phyloP scores from a whole-genome alignment of 2,113 vertebrate species.

The Paralichthys olivaceus region DNA sequence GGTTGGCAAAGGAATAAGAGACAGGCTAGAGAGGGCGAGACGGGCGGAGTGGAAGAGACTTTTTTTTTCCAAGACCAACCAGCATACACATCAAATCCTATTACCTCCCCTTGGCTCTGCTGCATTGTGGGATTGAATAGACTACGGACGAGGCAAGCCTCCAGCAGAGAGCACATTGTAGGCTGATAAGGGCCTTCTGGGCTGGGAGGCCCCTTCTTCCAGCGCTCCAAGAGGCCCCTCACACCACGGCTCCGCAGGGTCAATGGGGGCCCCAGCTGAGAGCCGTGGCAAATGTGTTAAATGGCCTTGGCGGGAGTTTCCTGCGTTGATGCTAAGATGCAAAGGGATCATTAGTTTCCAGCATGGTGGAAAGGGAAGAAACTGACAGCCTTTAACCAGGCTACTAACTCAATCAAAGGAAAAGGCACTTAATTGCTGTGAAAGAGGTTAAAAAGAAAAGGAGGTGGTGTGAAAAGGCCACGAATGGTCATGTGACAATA shows the following conservation, averaged over 20 bases:
- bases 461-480: slow-evolving; percentile 59
- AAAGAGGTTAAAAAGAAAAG: slow-evolving; percentile 69
- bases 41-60: slow-evolving; percentile 42
- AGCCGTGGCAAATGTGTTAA: slow-evolving; percentile 79
- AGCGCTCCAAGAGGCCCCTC: slow-evolving; percentile 74
- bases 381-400: slow-evolving; percentile 82
- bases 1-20: slow-evolving; percentile 60
- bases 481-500: slow-evolving; percentile 51
- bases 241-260: slow-evolving; percentile 76
- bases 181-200: slow-evolving; percentile 76
- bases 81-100: slow-evolving; percentile 85
- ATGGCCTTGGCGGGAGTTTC: slow-evolving; percentile 79
- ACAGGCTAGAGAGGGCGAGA: slow-evolving; percentile 43
- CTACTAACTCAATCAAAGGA: slow-evolving; percentile 81
- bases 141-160: slow-evolving; percentile 71
- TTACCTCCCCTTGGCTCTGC: slow-evolving; percentile 76
- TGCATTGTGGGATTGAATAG: slow-evolving; percentile 82
- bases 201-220: slow-evolving; percentile 64
- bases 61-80: slow-evolving; percentile 75
- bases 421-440: slow-evolving; percentile 76
- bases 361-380: slow-evolving; percentile 80
- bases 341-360: slow-evolving; percentile 83
- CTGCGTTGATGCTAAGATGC: slow-evolving; percentile 71
- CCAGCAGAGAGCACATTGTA: slow-evolving; percentile 84
- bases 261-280: slow-evolving; percentile 80